phyloP scores from a whole-genome alignment of 1,140 invertebrate genomes.

The Manduca sexta region DNA sequence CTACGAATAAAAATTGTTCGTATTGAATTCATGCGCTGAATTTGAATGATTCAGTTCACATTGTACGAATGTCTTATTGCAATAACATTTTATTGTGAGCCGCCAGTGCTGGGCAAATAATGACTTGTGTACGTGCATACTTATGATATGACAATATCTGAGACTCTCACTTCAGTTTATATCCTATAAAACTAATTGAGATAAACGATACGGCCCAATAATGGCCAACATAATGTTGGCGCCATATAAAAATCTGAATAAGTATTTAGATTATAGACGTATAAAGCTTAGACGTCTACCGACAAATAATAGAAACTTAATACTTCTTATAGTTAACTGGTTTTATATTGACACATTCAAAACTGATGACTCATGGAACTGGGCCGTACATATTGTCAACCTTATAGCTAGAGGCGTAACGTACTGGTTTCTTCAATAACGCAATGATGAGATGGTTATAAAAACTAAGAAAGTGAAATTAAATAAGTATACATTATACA shows the following conservation, averaged over 20 bases:
- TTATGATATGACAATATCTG: conserved; percentile 17
- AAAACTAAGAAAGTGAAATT: no score
- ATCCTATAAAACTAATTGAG: conserved; percentile 40
- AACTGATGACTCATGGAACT: no score
- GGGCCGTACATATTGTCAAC: no score
- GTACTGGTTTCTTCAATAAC: no score
- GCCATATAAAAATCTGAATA: conserved; percentile 5
- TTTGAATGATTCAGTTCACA: background rate
- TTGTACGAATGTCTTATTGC: conserved; percentile 1
- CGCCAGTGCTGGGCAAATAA: background rate
- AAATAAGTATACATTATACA: no score
- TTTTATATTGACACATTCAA: no score
- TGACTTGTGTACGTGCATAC: conserved; percentile 1
- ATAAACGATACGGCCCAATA: conserved; percentile 6
- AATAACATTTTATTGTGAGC: conserved; percentile 26
- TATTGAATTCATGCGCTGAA: background rate
- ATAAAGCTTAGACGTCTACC: no score
- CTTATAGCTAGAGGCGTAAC: no score
- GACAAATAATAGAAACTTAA: no score
- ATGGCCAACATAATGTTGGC: conserved; percentile 1
- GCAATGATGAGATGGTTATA: no score
- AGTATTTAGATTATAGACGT: background rate
- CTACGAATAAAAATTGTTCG: no score
- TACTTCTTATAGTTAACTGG: no score
- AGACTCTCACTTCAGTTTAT: conserved; percentile 34